These are phyloP conservation scores for Drosophila atripex DNA, from an alignment of 2,888 invertebrate genomes.

Conservation along the genomic window DNA sequence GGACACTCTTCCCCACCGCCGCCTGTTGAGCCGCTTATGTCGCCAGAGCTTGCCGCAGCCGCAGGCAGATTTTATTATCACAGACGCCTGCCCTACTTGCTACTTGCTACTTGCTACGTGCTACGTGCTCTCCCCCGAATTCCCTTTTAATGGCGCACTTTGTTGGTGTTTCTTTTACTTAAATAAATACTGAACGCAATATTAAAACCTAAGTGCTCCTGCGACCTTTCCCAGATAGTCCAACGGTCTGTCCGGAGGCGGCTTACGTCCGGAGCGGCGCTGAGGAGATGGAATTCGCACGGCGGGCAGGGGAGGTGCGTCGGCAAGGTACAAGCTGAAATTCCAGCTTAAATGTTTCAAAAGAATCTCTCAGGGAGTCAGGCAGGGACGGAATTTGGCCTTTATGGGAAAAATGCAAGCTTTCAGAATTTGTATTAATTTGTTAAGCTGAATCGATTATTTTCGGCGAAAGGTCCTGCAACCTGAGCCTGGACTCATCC, in stretches of 20 bases:
- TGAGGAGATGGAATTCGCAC: slow-evolving; percentile 2
- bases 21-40: slow-evolving; percentile 63
- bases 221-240: slow-evolving; percentile 39
- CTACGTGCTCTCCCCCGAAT: slow-evolving; percentile 1
- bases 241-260: slow-evolving; percentile 7
- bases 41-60: slow-evolving; percentile 42
- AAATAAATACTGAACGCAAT: slow-evolving; percentile 56
- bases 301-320: slow-evolving; percentile 10
- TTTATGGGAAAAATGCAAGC: neutral
- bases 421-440: slow-evolving; percentile 1
- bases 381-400: neutral
- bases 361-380: neutral
- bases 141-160: slow-evolving; percentile 55
- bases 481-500: neutral
- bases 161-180: slow-evolving; percentile 52
- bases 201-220: slow-evolving; percentile 62
- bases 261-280: neutral
- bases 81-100: slow-evolving; percentile 19
- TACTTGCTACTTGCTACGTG: slow-evolving; percentile 14
- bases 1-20: neutral
- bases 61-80: slow-evolving; percentile 60
- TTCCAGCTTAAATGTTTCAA: slow-evolving; percentile 1
- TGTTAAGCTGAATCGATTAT: slow-evolving; percentile 2
- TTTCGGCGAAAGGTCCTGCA: neutral
- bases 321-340: slow-evolving; percentile 8